Conservation (phyloP, 2,797 vertebrate genomes). For the Sebastolobus altivelis region DNA sequence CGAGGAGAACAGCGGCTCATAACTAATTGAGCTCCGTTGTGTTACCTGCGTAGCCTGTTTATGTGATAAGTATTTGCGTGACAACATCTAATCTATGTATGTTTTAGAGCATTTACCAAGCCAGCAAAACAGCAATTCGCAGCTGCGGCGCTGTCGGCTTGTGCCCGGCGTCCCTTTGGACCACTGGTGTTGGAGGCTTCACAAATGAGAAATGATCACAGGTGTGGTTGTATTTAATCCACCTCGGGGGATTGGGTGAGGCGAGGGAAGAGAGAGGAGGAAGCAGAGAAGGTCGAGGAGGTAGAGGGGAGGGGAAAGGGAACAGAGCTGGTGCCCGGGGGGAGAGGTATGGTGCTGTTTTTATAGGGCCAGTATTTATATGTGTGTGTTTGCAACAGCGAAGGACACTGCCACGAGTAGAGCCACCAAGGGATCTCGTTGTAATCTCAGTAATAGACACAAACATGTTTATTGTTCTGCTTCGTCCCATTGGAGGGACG, state of each 20-base stretch:
- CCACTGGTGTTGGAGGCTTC: conserved; percentile 65
- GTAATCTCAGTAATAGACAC: conserved; percentile 69
- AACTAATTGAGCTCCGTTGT: conserved; percentile 54
- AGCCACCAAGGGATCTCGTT: conserved; percentile 57
- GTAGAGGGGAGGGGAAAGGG: conserved; percentile 45
- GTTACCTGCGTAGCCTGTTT: conserved; percentile 34
- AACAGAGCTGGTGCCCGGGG: conserved; percentile 34
- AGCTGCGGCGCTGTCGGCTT: conserved; percentile 53
- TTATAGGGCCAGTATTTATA: conserved; percentile 34
- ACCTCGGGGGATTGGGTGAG: conserved; percentile 57
- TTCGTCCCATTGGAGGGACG: conserved; percentile 47
- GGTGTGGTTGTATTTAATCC: conserved; percentile 78
- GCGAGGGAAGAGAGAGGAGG: conserved; percentile 41
- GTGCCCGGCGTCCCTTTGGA: conserved; percentile 60
- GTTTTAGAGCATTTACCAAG: conserved; percentile 67
- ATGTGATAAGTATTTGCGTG: conserved; percentile 43
- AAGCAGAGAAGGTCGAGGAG: conserved; percentile 50
- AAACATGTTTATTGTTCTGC: conserved; percentile 73
- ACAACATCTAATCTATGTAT: conserved; percentile 60
- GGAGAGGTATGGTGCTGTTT: conserved; percentile 50
- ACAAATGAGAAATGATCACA: conserved; percentile 79
- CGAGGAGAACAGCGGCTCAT: conserved; percentile 11
- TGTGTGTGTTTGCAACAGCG: conserved; percentile 8
- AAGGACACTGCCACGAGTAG: conserved; percentile 32
- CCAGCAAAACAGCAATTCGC: conserved; percentile 60